A percentile compares a stretch with the other conserved stretches of the same genome.
Evolutionary conservation across 2,797 vertebrate species (phyloP).

Genomic region (Enteromius thamalakanensis): DNA sequence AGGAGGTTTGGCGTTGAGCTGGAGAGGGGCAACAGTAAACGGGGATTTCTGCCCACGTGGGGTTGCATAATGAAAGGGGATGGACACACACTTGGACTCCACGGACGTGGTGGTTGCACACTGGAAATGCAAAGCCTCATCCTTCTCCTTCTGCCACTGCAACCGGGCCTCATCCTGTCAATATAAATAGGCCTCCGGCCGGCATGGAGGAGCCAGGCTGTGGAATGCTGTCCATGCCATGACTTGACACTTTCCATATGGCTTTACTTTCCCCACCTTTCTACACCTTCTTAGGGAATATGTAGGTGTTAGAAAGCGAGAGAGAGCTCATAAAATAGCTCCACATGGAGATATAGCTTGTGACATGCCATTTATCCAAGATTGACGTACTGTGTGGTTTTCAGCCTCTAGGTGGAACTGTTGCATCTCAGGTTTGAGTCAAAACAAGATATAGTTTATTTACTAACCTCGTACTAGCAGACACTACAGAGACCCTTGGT

Average conservation of each 20-base stretch:
- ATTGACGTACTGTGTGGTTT: background rate
- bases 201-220: constrained; percentile 73
- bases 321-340: background rate
- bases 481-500: background rate
- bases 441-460: background rate
- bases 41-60: constrained; percentile 24
- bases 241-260: constrained; percentile 70
- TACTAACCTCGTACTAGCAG: constrained; percentile 5
- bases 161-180: constrained; percentile 69
- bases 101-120: constrained; percentile 22
- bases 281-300: constrained; percentile 74
- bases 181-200: constrained; percentile 78
- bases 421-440: constrained; percentile 33
- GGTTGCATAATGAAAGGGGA: constrained; percentile 29
- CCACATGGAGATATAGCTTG: background rate
- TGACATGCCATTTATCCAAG: background rate
- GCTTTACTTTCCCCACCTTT: constrained; percentile 55
- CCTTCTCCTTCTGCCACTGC: constrained; percentile 30
- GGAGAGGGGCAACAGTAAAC: constrained; percentile 1
- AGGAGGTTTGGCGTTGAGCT: background rate
- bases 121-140: constrained; percentile 31
- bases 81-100: constrained; percentile 13
- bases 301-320: constrained; percentile 59
- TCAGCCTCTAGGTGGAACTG: constrained; percentile 76
- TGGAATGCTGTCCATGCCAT: constrained; percentile 76